Evolutionary conservation across 2,888 invertebrate genomes (phyloP).

Genomic region (Tiphia femorata): DNA sequence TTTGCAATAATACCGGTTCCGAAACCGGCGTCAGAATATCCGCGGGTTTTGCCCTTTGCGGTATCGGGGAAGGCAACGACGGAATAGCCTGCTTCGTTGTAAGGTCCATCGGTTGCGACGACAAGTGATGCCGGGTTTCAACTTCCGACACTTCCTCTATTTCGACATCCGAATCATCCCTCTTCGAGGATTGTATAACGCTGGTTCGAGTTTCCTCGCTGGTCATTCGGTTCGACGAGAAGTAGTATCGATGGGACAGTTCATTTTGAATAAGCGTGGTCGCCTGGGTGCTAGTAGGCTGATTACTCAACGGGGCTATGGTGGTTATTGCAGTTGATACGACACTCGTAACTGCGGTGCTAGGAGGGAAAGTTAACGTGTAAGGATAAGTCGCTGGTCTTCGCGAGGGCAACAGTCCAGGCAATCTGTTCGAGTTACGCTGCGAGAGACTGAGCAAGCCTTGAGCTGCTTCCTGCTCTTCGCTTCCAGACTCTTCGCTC

Average conservation of each 20-base stretch:
- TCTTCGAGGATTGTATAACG: slow-evolving; percentile 49
- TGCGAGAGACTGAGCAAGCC: slow-evolving; percentile 83
- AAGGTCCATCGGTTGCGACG: slow-evolving; percentile 68
- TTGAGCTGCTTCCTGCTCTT: slow-evolving; percentile 88
- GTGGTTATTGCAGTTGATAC: slow-evolving; percentile 35
- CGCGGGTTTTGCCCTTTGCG: slow-evolving; percentile 55
- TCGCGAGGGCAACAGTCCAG: slow-evolving; percentile 74
- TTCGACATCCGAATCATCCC: slow-evolving; percentile 50
- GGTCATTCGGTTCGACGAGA: slow-evolving; percentile 59
- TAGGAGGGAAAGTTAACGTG: slow-evolving; percentile 52
- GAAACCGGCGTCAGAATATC: slow-evolving; percentile 75
- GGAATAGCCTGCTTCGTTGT: slow-evolving; percentile 62
- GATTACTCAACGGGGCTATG: slow-evolving; percentile 31
- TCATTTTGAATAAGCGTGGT: slow-evolving; percentile 57
- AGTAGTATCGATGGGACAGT: slow-evolving; percentile 63
- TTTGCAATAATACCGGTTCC: slow-evolving; percentile 75
- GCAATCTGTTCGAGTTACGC: slow-evolving; percentile 67
- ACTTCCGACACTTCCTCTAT: slow-evolving; percentile 35
- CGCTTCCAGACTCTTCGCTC: slow-evolving; percentile 64
- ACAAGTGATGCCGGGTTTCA: slow-evolving; percentile 37
- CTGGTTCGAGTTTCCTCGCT: slow-evolving; percentile 46
- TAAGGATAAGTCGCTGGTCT: slow-evolving; percentile 81
- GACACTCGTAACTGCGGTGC: slow-evolving; percentile 23
- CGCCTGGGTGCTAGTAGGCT: slow-evolving; percentile 40
- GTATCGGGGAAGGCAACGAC: slow-evolving; percentile 33